Evolutionary conservation across 1,140 invertebrate species (phyloP).

Genomic region (Diprion similis): DNA sequence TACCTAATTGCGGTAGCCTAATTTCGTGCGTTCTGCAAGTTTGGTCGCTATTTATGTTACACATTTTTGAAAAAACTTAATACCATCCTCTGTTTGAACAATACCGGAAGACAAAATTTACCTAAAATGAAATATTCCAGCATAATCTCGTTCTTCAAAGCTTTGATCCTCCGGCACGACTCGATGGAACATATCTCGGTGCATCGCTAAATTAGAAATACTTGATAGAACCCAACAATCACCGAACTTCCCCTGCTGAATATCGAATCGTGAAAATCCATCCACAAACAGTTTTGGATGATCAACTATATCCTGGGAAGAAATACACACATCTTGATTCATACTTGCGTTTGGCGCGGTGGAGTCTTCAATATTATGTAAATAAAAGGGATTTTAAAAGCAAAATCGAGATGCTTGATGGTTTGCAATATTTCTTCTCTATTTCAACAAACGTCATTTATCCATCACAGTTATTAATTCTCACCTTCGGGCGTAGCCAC

Average conservation of each 20-base stretch:
- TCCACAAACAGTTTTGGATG: slow-evolving; percentile 93
- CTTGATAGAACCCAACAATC: slow-evolving; percentile 98
- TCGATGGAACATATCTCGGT: slow-evolving; percentile 87
- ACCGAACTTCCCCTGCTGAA: slow-evolving; percentile 95
- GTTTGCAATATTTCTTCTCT: not conserved
- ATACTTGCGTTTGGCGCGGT: too few species aligned
- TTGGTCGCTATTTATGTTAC: too few species aligned
- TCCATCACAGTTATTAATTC: slow-evolving; percentile 27
- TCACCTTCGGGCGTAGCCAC: slow-evolving; percentile 81
- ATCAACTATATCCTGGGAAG: slow-evolving; percentile 83
- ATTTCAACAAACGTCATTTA: not conserved
- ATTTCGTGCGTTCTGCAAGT: not conserved
- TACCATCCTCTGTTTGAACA: too few species aligned
- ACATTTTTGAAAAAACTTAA: too few species aligned
- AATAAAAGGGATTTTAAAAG: slow-evolving; percentile 21
- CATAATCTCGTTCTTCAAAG: slow-evolving; percentile 87
- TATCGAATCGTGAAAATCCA: slow-evolving; percentile 94
- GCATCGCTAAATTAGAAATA: slow-evolving; percentile 92
- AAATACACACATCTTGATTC: not conserved
- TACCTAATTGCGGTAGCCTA: not conserved
- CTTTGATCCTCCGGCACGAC: slow-evolving; percentile 95
- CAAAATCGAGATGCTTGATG: not conserved
- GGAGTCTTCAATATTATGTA: slow-evolving; percentile 7
- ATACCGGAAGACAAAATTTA: slow-evolving; percentile 45
- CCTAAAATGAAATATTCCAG: slow-evolving; percentile 93